Base-by-base conservation (phyloP, 2,797 vertebrate species). In the Lemur catta region DNA sequence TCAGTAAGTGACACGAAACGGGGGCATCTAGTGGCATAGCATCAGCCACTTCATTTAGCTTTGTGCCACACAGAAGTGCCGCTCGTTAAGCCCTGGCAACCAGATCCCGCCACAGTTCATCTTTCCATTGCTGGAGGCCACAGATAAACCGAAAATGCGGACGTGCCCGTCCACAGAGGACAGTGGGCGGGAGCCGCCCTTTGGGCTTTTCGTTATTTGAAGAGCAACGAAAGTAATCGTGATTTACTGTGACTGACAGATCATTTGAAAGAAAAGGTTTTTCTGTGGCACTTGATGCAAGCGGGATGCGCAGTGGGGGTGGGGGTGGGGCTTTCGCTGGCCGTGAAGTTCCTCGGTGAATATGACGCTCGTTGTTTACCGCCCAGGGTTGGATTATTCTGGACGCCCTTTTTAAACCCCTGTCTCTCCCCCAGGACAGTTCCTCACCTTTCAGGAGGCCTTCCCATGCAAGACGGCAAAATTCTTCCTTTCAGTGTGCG, bases 151-250 rank as follows among this genome's bases (percentile, higher is more conserved):
- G 5, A 8, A 12, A 7, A 15, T 15, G 2, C 0, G 0, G 20
- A 4, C 0, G 2, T 4, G 35, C 24, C 46, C 2, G 0, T 52
- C 18, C 38, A 7, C 0, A 6, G 74, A 35, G n/a, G 2, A 74
- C 9, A 38, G 5, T 1, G 0, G 1, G 1, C 10, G 48, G 24
- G 65, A 46, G 2, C 65, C 7, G 3, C 52, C 33, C 20, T 38
- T 20, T 1, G 85, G 30, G 43, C 30, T 63, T 72, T 89, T 20
- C 67, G 14, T 35, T 63, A 94, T 52, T 59, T 63, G 57, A 93
- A 82, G n/a, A 72, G 81, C 75, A 72, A 17, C 24, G 6, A 24
- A 71, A 88, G 57, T 52, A 11, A 30, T 4, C 0, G 18, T 43
- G 65, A 0, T 88, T 61, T 43, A 28, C 52, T 52, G 71, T 55